A percentile compares a stretch with the other conserved stretches of the same genome.
Evolutionary conservation across 1,140 invertebrate genomes (phyloP).

Genomic region (Drosophila aff.): DNA sequence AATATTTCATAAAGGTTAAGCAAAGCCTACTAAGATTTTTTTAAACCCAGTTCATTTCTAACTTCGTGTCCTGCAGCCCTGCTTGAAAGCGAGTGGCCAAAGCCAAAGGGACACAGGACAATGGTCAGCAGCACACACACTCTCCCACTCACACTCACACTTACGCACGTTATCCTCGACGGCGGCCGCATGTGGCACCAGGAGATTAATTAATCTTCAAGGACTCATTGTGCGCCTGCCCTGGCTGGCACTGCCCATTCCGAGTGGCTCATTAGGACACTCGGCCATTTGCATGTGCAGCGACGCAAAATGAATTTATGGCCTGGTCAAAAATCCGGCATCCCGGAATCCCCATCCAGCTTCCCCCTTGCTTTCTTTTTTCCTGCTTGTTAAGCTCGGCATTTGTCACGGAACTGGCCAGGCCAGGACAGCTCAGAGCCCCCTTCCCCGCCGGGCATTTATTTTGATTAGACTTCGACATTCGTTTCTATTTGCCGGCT

Average conservation of each 20-base stretch:
- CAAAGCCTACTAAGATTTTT: background rate
- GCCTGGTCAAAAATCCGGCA: conserved; percentile 18
- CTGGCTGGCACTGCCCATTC: conserved; percentile 14
- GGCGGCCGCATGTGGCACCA: conserved; percentile 76
- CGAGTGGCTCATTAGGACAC: conserved; percentile 51
- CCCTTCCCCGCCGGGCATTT: conserved; percentile 55
- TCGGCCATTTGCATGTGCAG: conserved; percentile 73
- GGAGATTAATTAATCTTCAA: conserved; percentile 85
- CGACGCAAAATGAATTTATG: conserved; percentile 72
- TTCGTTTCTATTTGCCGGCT: conserved; percentile 82
- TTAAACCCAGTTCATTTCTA: background rate
- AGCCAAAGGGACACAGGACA: conserved; percentile 56
- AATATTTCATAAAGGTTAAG: no score
- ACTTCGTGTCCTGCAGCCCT: background rate
- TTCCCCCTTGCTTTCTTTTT: background rate
- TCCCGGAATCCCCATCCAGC: background rate
- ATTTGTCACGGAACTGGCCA: conserved; percentile 51
- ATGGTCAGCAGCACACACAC: conserved; percentile 54
- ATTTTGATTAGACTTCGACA: conserved; percentile 83
- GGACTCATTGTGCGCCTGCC: conserved; percentile 74
- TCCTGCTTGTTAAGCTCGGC: conserved; percentile 13
- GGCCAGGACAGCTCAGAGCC: background rate
- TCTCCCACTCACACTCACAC: conserved; percentile 3
- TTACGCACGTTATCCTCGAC: conserved; percentile 28
- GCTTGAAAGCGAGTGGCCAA: background rate